Conservation (phyloP, 1,140 invertebrate genomes). For the Pectinophora gossypiella region DNA sequence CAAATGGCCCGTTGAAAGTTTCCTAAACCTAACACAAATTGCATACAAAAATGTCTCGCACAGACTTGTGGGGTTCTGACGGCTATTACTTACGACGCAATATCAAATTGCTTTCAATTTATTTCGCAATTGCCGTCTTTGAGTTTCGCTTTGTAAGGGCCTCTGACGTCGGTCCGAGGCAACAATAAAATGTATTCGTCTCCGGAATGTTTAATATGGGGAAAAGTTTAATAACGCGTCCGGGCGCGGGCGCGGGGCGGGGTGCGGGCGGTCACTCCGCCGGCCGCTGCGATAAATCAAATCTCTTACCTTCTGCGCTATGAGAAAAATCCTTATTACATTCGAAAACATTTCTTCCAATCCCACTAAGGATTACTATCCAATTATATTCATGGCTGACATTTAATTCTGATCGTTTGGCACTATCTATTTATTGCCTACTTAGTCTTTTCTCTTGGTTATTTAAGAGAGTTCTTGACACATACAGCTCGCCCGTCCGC, state of each 20-base stretch:
- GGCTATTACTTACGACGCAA: constrained; percentile 72
- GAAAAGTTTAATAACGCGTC: constrained; percentile 75
- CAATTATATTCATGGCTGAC: constrained; percentile 23
- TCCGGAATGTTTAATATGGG: constrained; percentile 75
- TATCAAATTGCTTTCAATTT: constrained; percentile 75
- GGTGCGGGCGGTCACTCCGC: constrained; percentile 37
- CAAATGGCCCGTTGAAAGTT: constrained; percentile 38
- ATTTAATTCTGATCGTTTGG: too few species aligned
- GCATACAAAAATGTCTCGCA: constrained; percentile 48
- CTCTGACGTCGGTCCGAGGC: constrained; percentile 72
- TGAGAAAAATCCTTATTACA: constrained; percentile 65
- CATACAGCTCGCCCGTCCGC: too few species aligned
- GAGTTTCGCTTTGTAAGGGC: constrained; percentile 74
- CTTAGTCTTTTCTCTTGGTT: too few species aligned
- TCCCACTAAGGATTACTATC: constrained; percentile 21
- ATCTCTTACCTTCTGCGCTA: constrained; percentile 67
- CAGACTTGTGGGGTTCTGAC: constrained; percentile 54
- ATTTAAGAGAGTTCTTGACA: too few species aligned
- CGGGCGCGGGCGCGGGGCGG: background rate
- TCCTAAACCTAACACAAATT: constrained; percentile 32
- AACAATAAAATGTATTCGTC: constrained; percentile 76
- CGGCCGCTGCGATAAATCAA: constrained; percentile 66
- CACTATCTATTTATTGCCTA: too few species aligned
- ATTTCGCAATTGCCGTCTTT: constrained; percentile 75
- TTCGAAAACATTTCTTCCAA: constrained; percentile 29